Conservation (phyloP, 2,113 vertebrate genomes). For the Ctenodactylus gundi region DNA sequence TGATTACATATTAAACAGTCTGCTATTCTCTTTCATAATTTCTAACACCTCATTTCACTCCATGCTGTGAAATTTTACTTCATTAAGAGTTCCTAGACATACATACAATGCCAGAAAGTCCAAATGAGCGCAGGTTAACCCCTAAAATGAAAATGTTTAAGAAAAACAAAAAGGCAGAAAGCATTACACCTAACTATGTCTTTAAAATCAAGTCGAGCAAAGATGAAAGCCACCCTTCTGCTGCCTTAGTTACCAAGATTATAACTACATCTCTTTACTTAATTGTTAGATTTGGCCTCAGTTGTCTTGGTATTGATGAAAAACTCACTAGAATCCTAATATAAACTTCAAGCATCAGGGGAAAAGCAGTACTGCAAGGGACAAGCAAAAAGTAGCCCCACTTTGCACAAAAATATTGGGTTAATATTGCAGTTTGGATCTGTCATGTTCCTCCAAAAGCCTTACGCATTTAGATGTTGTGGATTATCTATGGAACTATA, state of each 20-base stretch:
- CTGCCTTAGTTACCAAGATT: neutral
- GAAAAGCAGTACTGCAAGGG: neutral
- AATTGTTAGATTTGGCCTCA: constrained; percentile 13
- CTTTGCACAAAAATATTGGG: neutral
- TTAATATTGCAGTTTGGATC: too few relatives aligned
- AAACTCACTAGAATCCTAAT: neutral
- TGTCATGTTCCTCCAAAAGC: too few relatives aligned
- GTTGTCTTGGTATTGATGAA: neutral
- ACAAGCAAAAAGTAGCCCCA: neutral
- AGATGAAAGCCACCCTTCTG: constrained; percentile 13
- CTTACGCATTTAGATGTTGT: too few relatives aligned
- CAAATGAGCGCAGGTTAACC: neutral
- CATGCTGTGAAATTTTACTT: neutral
- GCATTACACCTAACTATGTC: neutral
- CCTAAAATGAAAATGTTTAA: neutral
- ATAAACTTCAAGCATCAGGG: neutral
- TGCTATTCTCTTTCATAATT: neutral
- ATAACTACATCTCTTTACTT: neutral
- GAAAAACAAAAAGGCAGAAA: neutral
- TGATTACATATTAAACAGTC: neutral
- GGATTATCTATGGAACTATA: too few relatives aligned
- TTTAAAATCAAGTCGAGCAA: neutral
- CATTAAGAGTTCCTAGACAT: neutral
- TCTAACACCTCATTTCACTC: constrained; percentile 17
- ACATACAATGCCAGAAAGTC: neutral